Base-by-base conservation (phyloP, 1,140 invertebrate species). In the Drosophila paulistorum region DNA sequence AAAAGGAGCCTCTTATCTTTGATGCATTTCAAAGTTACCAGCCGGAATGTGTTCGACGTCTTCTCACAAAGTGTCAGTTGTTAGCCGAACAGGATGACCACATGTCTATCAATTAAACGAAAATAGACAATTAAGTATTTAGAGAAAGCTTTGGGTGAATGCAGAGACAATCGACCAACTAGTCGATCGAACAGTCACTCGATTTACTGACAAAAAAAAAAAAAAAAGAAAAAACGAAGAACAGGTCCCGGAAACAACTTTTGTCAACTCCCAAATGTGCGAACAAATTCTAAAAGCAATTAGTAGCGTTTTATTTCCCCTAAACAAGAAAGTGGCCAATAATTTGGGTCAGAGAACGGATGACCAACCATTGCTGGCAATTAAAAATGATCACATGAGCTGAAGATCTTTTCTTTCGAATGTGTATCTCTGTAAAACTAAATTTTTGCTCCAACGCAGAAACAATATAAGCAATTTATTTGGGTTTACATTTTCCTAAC, bases 101-200 rank as follows among this genome's bases (percentile, higher is more conserved):
- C 77, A 71, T 87, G 84, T 81, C 79, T 42, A 80, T 86, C 83
- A 87, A 87, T 89, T 87, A 87, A 89, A 84, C 84, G 67, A 87
- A 87, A 87, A 87, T 87, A 81, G 84, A 84, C 83, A 87, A 89
- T 82, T 54, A 72, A 79, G 68, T 70, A 89, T 80, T 23, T 84
- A 80, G 83, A 87, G 84, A 87, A 89, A 87, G 85, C 83, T 79
- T 83, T 74, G 73, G 80, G 73, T 89, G 77, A 89, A 85, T 85
- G 81, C 70, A 75, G 71, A 74, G 73, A 60, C 78, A 69, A 69
- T 67, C 58, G 17, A 23, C 55, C 14, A 35, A 77, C 64, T 58
- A 71, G 63, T 69, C 55, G 39, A 37, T 17, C 55, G 37, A 64
- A 14, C 69, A 37, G 60, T 17, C 41, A 30, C 26, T 42, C 35